Percentiles rank a stretch among this genome's conserved stretches.
These are phyloP conservation scores for Pionites leucogaster DNA, from an alignment of 2,113 vertebrate genomes.

Conservation along the genomic window DNA sequence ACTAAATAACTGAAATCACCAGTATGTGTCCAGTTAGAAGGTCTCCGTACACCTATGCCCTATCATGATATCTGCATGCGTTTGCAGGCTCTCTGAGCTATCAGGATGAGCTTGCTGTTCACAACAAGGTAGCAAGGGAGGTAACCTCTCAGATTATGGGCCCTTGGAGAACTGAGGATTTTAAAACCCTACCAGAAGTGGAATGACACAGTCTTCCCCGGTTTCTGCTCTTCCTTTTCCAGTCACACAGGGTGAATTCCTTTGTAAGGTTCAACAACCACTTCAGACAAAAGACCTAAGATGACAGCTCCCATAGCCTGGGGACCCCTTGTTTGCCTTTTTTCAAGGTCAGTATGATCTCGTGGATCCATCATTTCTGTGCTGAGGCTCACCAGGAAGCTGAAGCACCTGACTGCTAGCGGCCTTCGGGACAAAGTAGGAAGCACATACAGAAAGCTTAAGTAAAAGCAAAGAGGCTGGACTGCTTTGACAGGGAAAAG, in stretches of 20 bases:
- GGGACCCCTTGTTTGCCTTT: background rate
- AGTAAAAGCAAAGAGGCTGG: background rate
- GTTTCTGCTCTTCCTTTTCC: background rate
- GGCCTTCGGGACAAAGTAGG: background rate
- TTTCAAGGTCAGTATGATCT: background rate
- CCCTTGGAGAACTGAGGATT: background rate
- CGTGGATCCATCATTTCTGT: background rate
- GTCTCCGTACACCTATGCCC: background rate
- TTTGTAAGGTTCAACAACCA: background rate
- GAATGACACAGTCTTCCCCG: background rate
- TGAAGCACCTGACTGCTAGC: background rate
- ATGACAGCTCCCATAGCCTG: background rate
- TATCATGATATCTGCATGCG: background rate
- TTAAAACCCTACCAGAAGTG: background rate
- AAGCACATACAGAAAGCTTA: background rate
- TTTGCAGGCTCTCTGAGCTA: background rate
- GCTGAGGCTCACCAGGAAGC: background rate
- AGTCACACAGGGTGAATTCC: background rate
- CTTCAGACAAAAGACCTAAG: background rate
- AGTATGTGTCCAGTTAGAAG: background rate
- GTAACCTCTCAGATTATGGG: background rate
- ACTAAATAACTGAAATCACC: background rate
- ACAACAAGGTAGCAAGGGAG: rapidly evolving
- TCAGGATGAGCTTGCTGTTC: background rate
- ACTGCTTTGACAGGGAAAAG: background rate